Percentiles rank a stretch among this genome's conserved stretches.
These are phyloP conservation scores for Entelurus aequoreus DNA, from an alignment of 2,113 vertebrate genomes.

Conservation along the genomic window DNA sequence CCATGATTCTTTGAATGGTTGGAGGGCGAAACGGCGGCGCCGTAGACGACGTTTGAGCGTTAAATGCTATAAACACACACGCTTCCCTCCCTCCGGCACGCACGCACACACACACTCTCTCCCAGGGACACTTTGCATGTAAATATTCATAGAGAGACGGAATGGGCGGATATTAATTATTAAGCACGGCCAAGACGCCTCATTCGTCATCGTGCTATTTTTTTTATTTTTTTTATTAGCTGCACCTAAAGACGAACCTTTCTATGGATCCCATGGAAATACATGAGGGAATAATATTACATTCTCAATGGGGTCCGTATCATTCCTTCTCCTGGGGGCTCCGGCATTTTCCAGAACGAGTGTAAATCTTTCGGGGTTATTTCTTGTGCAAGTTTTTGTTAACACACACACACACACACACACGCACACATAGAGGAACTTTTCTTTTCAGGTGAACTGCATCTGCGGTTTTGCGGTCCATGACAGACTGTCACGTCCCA, in stretches of 20 bases:
- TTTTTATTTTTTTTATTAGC: slow-evolving; percentile 61
- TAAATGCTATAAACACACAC: slow-evolving; percentile 73
- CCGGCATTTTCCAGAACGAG: not conserved
- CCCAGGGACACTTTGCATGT: slow-evolving; percentile 72
- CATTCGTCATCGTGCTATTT: slow-evolving; percentile 18
- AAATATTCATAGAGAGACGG: slow-evolving; percentile 73
- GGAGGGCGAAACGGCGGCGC: slow-evolving; percentile 63
- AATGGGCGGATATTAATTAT: slow-evolving; percentile 70
- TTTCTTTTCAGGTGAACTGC: slow-evolving; percentile 59
- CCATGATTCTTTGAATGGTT: slow-evolving; percentile 61
- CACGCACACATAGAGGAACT: slow-evolving; percentile 17
- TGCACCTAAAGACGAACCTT: slow-evolving; percentile 17
- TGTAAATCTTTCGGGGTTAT: slow-evolving; percentile 5
- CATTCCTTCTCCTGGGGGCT: slow-evolving; percentile 3
- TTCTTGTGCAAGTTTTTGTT: not conserved
- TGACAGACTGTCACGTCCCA: slow-evolving; percentile 59
- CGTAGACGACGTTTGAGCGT: slow-evolving; percentile 62
- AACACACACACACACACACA: not conserved
- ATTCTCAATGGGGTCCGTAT: slow-evolving; percentile 4
- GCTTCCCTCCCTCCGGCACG: slow-evolving; percentile 65
- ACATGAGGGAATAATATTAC: not conserved
- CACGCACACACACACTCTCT: slow-evolving; percentile 26
- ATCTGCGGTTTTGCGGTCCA: slow-evolving; percentile 42
- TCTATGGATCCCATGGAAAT: not conserved
- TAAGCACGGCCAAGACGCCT: slow-evolving; percentile 65